phyloP scores from a whole-genome alignment of 1,140 invertebrate species.

The Aphis craccivora region DNA sequence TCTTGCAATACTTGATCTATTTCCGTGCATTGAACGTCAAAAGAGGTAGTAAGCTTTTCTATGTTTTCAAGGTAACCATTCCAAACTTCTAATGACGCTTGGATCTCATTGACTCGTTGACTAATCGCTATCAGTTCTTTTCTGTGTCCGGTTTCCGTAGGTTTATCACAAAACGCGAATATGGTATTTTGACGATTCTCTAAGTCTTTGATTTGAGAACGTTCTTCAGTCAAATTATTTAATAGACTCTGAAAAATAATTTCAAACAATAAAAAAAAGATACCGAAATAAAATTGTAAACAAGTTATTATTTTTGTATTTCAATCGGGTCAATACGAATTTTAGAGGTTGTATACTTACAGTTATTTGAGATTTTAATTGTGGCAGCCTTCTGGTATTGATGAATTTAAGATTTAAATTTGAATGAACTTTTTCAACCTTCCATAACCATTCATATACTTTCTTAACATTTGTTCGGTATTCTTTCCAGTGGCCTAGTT shows the following conservation, averaged over 20 bases:
- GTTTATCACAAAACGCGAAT: constrained; percentile 78
- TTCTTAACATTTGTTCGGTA: constrained; percentile 78
- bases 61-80: constrained; percentile 63
- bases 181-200: constrained; percentile 74
- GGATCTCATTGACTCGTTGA: constrained; percentile 78
- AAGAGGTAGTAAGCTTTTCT: constrained; percentile 33
- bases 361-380: constrained; percentile 72
- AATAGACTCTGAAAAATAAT: constrained; percentile 68
- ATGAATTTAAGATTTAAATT: constrained; percentile 81
- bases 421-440: constrained; percentile 79
- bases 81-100: constrained; percentile 84
- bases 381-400: constrained; percentile 76
- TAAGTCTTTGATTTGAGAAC: constrained; percentile 71
- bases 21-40: background rate
- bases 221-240: constrained; percentile 73
- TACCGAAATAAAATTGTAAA: background rate
- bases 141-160: constrained; percentile 76
- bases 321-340: background rate
- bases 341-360: constrained; percentile 59
- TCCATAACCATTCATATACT: constrained; percentile 80
- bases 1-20: constrained; percentile 46
- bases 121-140: constrained; percentile 80
- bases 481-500: constrained; percentile 81
- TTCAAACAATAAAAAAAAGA: background rate
- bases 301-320: background rate